Evolutionary conservation across 1,140 invertebrate species (phyloP).

Genomic region (Pogonus chalceus): DNA sequence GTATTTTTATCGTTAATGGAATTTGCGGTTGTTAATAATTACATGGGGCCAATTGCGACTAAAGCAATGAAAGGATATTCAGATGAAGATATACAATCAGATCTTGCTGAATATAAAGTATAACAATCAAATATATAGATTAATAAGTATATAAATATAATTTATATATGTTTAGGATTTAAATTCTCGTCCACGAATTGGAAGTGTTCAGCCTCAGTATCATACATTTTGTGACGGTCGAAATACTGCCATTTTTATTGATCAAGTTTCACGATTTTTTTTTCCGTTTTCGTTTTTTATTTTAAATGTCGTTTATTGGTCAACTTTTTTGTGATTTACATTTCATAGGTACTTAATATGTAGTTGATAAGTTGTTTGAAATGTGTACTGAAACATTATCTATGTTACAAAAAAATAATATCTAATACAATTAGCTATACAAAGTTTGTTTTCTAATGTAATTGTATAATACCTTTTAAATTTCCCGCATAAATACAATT

Average conservation of each 20-base stretch:
- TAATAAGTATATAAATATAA: constrained; percentile 3
- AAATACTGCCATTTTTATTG: constrained; percentile 75
- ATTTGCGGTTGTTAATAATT: constrained; percentile 86
- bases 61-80: constrained; percentile 86
- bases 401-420: too few relatives aligned
- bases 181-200: constrained; percentile 39
- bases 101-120: constrained; percentile 67
- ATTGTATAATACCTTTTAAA: too few relatives aligned
- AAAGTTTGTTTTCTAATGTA: too few relatives aligned
- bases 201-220: constrained; percentile 54
- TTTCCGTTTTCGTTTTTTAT: constrained; percentile 83
- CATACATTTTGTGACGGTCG: constrained; percentile 75
- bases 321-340: constrained; percentile 54
- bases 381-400: too few relatives aligned
- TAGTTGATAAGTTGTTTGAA: too few relatives aligned
- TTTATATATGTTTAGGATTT: constrained; percentile 29
- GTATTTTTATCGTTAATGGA: constrained; percentile 89
- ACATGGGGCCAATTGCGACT: constrained; percentile 77
- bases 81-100: constrained; percentile 66
- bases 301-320: constrained; percentile 81
- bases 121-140: constrained; percentile 8
- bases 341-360: too few relatives aligned
- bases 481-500: too few relatives aligned
- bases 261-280: constrained; percentile 77
- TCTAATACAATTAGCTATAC: too few relatives aligned